phyloP scores from a whole-genome alignment of 2,797 vertebrate species.

The Betta splendens region DNA sequence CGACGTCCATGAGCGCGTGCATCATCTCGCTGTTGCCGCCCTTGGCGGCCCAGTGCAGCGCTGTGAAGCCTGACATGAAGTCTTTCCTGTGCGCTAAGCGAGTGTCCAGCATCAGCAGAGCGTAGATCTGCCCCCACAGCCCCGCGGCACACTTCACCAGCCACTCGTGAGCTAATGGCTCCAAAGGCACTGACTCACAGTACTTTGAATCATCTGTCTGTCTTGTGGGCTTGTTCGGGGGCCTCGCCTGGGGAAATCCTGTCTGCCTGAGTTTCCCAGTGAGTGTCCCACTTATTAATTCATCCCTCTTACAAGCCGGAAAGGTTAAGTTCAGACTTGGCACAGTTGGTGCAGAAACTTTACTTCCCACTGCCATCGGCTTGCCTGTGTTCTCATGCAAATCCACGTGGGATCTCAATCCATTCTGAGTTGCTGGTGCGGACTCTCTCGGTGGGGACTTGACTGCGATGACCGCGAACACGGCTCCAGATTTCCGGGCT shows the following conservation, averaged over 20 bases:
- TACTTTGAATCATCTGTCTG: constrained; percentile 71
- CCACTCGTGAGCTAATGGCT: constrained; percentile 89
- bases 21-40: constrained; percentile 86
- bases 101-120: constrained; percentile 83
- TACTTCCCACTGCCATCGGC: constrained; percentile 66
- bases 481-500: constrained; percentile 61
- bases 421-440: constrained; percentile 3
- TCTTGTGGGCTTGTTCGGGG: constrained; percentile 66
- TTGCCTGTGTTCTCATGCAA: constrained; percentile 40
- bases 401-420: neutral
- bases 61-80: constrained; percentile 94
- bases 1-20: constrained; percentile 81
- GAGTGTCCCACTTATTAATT: constrained; percentile 43
- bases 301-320: constrained; percentile 36
- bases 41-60: constrained; percentile 95
- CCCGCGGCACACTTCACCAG: constrained; percentile 86
- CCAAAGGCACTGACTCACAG: constrained; percentile 79
- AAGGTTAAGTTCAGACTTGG: neutral
- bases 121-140: constrained; percentile 87
- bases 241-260: constrained; percentile 70
- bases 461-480: constrained; percentile 77
- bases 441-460: constrained; percentile 62
- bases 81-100: constrained; percentile 85
- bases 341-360: constrained; percentile 50
- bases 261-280: constrained; percentile 55